Base-by-base conservation (phyloP, 2,888 invertebrate species). In the Acleris cristana region DNA sequence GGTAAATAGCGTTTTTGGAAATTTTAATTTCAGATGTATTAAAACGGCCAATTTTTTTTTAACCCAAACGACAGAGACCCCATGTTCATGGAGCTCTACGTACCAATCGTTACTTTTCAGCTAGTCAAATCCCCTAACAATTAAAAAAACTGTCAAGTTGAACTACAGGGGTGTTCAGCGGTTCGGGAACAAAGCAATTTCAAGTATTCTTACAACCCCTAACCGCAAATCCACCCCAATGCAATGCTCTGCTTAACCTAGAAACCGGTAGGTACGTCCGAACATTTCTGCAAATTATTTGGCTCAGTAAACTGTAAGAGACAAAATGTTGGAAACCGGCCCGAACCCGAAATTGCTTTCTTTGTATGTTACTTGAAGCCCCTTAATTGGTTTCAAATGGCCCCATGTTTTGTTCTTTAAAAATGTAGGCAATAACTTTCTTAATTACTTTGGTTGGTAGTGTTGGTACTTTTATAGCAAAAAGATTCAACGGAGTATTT, bases 141-240 rank as follows among this genome's bases (percentile, higher is more conserved):
- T 0, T 8, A 48, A n/a, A n/a, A n/a, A 8, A n/a, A 18, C 64
- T 69, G 69, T 63, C 69, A 65, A 69, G 76, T 75, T 73, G 72
- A 76, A 70, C 74, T 67, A 71, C 72, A 72, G 75, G 71, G 70
- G 74, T 72, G 64, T 61, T 71, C 82, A 82, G 4, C 7, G n/a
- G 45, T 10, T 34, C 34, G 40, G 40, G 40, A 14, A 83, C 74
- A 72, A 72, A 70, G 74, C 69, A 69, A 70, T 64, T 30, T 59
- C 65, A 65, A 65, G 67, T 53, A 73, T 73, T 70, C 70, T 71
- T 67, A 63, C 71, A 58, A 65, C 72, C 69, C 71, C 72, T 69
- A 60, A 54, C 65, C 71, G 59, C 73, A 79, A 79, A 80, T 79
- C 78, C 76, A 73, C 71, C 73, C 71, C 59, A 70, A 69, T 64